Percentiles rank a stretch among this genome's conserved stretches.
Evolutionary conservation across 2,888 invertebrate genomes (phyloP).

Genomic region (Sphaerophoria rueppellii): DNA sequence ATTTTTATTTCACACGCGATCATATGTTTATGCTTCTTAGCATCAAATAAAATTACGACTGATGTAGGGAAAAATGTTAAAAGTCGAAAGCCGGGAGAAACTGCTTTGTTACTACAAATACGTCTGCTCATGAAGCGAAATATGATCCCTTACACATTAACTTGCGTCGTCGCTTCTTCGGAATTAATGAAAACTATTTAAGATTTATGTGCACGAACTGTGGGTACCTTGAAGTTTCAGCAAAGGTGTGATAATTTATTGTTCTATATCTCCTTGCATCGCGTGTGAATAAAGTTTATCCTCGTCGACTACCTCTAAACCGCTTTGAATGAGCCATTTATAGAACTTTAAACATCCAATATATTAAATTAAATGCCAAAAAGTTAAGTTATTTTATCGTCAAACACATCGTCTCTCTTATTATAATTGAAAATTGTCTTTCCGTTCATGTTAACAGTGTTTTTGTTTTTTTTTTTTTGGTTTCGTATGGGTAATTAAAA

Average conservation of each 20-base stretch:
- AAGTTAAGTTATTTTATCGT: too few relatives aligned
- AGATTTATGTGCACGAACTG: slow-evolving; percentile 55
- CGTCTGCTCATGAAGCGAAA: slow-evolving; percentile 21
- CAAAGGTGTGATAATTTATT: slow-evolving; percentile 57
- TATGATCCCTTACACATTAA: slow-evolving; percentile 39
- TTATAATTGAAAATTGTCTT: too few relatives aligned
- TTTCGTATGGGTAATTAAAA: too few relatives aligned
- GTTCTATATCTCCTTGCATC: slow-evolving; percentile 5
- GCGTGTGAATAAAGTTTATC: background rate
- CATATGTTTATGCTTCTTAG: slow-evolving; percentile 47
- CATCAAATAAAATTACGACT: slow-evolving; percentile 23
- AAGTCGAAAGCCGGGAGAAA: slow-evolving; percentile 17
- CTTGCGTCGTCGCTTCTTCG: slow-evolving; percentile 23
- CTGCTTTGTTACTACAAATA: slow-evolving; percentile 3
- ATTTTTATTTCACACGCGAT: slow-evolving; percentile 61
- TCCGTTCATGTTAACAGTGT: too few relatives aligned
- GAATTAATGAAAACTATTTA: slow-evolving; percentile 27
- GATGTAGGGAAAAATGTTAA: slow-evolving; percentile 27
- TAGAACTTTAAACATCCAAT: too few relatives aligned
- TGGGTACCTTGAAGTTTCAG: slow-evolving; percentile 13
- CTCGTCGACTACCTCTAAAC: too few relatives aligned
- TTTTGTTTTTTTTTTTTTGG: too few relatives aligned
- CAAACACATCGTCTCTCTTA: too few relatives aligned
- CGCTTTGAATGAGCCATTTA: too few relatives aligned
- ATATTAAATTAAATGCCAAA: too few relatives aligned